A percentile compares a stretch with the other conserved stretches of the same genome.
These are phyloP conservation scores for Labeo catla DNA, from an alignment of 2,113 vertebrate species.

Conservation along the genomic window DNA sequence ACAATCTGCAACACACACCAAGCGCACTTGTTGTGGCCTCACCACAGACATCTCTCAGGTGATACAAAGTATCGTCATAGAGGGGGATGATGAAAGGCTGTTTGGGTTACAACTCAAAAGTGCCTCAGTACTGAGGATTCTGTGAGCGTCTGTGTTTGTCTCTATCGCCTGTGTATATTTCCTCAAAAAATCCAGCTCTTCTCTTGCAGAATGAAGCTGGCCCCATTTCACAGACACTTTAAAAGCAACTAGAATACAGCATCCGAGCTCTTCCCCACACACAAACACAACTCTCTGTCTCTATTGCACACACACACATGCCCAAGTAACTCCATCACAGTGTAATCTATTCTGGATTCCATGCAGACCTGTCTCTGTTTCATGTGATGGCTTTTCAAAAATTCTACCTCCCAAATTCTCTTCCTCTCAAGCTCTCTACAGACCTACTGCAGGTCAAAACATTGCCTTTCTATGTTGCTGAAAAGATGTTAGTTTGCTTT, in stretches of 20 bases:
- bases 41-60: slow-evolving; percentile 40
- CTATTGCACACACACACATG: background rate
- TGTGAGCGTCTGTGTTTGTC: slow-evolving; percentile 17
- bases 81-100: slow-evolving; percentile 46
- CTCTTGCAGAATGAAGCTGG: slow-evolving; percentile 30
- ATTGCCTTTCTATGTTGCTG: background rate
- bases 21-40: slow-evolving; percentile 13
- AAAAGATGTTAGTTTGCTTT: slow-evolving; percentile 16
- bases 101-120: slow-evolving; percentile 41
- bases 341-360: slow-evolving; percentile 1
- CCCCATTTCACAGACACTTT: slow-evolving; percentile 36
- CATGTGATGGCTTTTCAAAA: background rate
- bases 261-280: background rate
- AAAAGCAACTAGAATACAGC: slow-evolving; percentile 24
- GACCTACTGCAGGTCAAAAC: slow-evolving; percentile 12
- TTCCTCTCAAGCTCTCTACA: background rate
- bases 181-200: slow-evolving; percentile 24
- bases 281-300: background rate
- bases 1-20: slow-evolving; percentile 10
- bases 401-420: background rate
- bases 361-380: background rate
- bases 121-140: background rate
- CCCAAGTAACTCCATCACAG: background rate
- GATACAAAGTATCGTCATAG: slow-evolving; percentile 35
- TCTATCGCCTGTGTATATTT: slow-evolving; percentile 33